Conservation (phyloP, 1,140 invertebrate genomes). For the Brachionus koreanus region DNA sequence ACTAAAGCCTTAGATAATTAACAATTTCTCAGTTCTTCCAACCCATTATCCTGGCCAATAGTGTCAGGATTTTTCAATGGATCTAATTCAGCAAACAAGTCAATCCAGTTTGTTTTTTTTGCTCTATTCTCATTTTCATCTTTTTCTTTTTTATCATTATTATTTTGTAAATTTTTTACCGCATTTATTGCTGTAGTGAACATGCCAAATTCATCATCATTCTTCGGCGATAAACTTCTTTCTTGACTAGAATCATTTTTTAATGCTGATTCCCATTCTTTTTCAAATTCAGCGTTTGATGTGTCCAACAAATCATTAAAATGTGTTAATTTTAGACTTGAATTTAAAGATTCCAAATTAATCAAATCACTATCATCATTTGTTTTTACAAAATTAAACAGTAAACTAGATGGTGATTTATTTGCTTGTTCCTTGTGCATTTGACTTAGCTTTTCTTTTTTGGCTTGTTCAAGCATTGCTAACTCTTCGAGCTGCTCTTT, state of each 20-base stretch:
- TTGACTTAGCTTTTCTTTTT: not conserved
- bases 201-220: conserved; percentile 29
- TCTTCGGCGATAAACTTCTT: not conserved
- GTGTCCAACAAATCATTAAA: conserved; percentile 26
- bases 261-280: conserved; percentile 33
- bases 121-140: conserved; percentile 23
- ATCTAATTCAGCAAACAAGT: conserved; percentile 86
- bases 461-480: not conserved
- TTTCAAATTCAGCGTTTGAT: conserved; percentile 7
- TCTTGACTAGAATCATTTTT: not conserved
- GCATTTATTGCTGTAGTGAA: conserved; percentile 6
- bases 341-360: not conserved
- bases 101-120: conserved; percentile 71
- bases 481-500: conserved; percentile 32
- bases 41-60: not conserved
- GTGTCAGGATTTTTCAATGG: conserved; percentile 74
- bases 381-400: not conserved
- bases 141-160: not conserved
- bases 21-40: conserved; percentile 30
- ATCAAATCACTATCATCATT: not conserved
- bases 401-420: not conserved
- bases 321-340: not conserved
- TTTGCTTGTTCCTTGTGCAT: not conserved
- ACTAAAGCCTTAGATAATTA: not conserved
- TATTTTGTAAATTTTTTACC: not conserved